phyloP scores from a whole-genome alignment of 2,797 vertebrate genomes.

The Rhynchotus rufescens region DNA sequence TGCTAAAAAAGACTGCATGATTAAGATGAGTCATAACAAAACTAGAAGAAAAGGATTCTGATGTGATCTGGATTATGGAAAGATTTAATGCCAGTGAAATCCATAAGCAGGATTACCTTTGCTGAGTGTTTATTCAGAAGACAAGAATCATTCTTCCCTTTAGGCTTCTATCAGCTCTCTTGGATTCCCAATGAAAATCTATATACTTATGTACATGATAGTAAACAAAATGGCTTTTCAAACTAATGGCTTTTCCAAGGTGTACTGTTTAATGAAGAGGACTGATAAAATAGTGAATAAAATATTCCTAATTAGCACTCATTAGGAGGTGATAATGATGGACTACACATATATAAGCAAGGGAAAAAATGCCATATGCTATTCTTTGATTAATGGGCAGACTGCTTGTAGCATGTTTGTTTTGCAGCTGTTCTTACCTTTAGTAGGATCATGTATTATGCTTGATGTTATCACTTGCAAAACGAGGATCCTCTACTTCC shows the following conservation, averaged over 20 bases:
- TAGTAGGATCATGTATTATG: neutral
- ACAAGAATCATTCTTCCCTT: neutral
- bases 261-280: constrained; percentile 23
- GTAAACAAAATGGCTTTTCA: constrained; percentile 36
- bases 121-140: neutral
- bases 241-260: constrained; percentile 41
- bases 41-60: neutral
- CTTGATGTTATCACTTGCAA: neutral
- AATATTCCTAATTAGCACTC: constrained; percentile 17
- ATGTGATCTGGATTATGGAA: neutral
- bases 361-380: neutral
- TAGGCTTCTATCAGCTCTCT: constrained; percentile 5
- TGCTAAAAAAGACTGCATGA: neutral
- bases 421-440: constrained; percentile 16
- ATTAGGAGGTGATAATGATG: constrained; percentile 35
- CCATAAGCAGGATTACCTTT: neutral
- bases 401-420: neutral
- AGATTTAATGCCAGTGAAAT: neutral
- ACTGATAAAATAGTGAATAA: constrained; percentile 43
- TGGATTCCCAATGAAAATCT: neutral
- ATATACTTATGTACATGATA: constrained; percentile 9
- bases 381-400: constrained; percentile 9
- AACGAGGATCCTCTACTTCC: neutral
- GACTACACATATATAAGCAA: neutral
- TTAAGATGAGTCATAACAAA: constrained; percentile 16